Percentiles rank a stretch among this genome's conserved stretches.
These are phyloP conservation scores for Dromas ardeola DNA, from an alignment of 2,113 vertebrate genomes.

Conservation along the genomic window DNA sequence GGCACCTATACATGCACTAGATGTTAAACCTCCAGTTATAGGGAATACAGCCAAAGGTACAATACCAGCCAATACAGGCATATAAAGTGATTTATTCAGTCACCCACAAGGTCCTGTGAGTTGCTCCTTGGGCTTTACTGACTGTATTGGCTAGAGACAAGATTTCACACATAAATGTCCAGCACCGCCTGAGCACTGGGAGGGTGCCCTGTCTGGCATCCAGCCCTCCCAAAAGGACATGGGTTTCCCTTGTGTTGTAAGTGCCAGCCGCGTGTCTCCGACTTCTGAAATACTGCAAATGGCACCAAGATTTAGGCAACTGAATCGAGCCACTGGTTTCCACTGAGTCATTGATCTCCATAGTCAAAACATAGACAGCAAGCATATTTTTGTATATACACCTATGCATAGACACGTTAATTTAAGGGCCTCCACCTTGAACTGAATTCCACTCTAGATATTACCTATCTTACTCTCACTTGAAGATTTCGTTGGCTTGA, in stretches of 20 bases:
- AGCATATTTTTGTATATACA: neutral
- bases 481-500: neutral
- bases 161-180: neutral
- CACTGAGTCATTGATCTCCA: neutral
- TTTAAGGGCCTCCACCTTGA: neutral
- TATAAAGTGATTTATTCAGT: neutral
- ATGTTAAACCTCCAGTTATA: neutral
- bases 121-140: neutral
- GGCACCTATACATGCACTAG: neutral
- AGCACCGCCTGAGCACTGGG: neutral
- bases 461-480: neutral
- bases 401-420: neutral
- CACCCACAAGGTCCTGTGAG: neutral
- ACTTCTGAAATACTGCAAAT: neutral
- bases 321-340: neutral
- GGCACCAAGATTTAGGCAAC: neutral
- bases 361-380: neutral
- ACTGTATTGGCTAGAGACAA: neutral
- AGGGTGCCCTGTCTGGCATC: neutral
- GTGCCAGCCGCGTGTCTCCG: neutral
- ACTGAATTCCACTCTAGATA: neutral
- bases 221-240: neutral
- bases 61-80: neutral
- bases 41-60: neutral
- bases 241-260: neutral